Evolutionary conservation across 2,888 invertebrate species (phyloP).

Genomic region (Melanostoma mellinum): DNA sequence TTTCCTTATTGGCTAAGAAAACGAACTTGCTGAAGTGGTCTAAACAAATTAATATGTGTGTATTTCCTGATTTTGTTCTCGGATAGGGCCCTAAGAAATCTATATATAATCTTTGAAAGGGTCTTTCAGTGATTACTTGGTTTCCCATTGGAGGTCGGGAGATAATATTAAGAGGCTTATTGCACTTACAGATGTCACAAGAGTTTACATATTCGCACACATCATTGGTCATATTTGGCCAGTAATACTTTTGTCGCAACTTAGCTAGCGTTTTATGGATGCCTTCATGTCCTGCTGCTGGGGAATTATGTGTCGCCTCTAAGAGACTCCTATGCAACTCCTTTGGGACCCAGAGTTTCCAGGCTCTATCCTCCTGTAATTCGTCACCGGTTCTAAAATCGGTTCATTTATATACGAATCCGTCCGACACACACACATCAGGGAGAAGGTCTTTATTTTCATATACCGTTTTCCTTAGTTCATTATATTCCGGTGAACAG

Average conservation of each 20-base stretch:
- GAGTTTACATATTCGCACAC: slow-evolving; percentile 16
- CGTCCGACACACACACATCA: no score
- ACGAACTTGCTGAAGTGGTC: slow-evolving; percentile 64
- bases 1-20: no score
- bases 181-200: slow-evolving; percentile 38
- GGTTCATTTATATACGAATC: no score
- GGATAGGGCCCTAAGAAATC: no score
- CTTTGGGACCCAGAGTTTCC: no score
- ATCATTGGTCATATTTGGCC: slow-evolving; percentile 59
- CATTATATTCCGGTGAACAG: no score
- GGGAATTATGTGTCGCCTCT: no score
- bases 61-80: slow-evolving; percentile 41
- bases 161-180: slow-evolving; percentile 28
- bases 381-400: no score
- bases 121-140: slow-evolving; percentile 1
- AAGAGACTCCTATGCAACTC: no score
- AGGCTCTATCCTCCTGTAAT: no score
- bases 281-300: slow-evolving; percentile 9
- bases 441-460: no score
- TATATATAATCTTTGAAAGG: slow-evolving; percentile 44
- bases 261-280: slow-evolving; percentile 41
- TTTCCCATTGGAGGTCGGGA: slow-evolving; percentile 14
- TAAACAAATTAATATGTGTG: slow-evolving; percentile 51
- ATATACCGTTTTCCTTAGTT: no score
- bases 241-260: slow-evolving; percentile 49